Evolutionary conservation across 2,113 vertebrate species (phyloP).

Genomic region (Tetraodon nigroviridis): DNA sequence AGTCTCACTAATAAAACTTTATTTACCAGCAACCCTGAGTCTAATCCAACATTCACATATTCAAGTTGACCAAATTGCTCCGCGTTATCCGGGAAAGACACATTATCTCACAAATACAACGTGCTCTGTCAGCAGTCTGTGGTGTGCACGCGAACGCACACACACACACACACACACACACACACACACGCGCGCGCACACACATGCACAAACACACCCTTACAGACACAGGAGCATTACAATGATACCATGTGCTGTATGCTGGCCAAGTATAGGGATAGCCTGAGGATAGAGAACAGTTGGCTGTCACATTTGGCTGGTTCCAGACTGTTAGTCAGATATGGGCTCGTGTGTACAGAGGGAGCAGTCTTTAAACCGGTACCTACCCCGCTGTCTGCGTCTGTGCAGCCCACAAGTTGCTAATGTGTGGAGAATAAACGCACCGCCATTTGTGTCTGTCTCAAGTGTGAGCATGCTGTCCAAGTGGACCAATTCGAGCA

Average conservation of each 20-base stretch:
- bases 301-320: slow-evolving; percentile 74
- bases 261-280: slow-evolving; percentile 60
- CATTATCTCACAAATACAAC: slow-evolving; percentile 13
- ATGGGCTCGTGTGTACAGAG: slow-evolving; percentile 65
- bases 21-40: too few relatives aligned
- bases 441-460: background rate
- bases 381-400: slow-evolving; percentile 48
- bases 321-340: slow-evolving; percentile 75
- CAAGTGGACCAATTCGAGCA: too few relatives aligned
- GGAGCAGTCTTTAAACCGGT: slow-evolving; percentile 68
- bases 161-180: slow-evolving; percentile 22
- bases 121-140: slow-evolving; percentile 14
- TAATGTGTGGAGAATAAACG: slow-evolving; percentile 20
- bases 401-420: slow-evolving; percentile 19
- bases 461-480: too few relatives aligned
- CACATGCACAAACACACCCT: slow-evolving; percentile 6
- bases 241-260: slow-evolving; percentile 56
- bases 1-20: too few relatives aligned
- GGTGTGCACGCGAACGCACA: slow-evolving; percentile 9
- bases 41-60: background rate
- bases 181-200: slow-evolving; percentile 22
- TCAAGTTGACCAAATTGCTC: slow-evolving; percentile 6
- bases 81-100: slow-evolving; percentile 1
- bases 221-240: slow-evolving; percentile 21
- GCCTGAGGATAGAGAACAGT: slow-evolving; percentile 73